Evolutionary conservation across 2,888 invertebrate genomes (phyloP).

Genomic region (Polydesmus complanatus): DNA sequence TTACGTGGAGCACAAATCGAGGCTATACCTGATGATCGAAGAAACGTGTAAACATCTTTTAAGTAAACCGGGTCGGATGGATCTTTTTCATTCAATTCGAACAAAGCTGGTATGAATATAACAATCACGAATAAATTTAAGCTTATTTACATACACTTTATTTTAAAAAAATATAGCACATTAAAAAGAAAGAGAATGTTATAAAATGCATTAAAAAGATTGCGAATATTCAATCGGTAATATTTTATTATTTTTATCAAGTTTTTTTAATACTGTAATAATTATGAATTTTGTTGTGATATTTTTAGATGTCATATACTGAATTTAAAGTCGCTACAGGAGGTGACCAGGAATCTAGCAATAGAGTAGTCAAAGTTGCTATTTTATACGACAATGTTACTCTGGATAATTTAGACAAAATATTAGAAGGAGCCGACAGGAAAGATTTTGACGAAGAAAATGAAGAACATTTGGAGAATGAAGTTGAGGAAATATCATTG

Average conservation of each 20-base stretch:
- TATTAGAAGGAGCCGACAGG: conserved; percentile 27
- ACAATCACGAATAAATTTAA: too few relatives aligned
- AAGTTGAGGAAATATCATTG: too few relatives aligned
- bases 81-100: neutral
- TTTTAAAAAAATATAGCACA: neutral
- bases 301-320: neutral
- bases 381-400: conserved; percentile 41
- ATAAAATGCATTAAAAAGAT: neutral
- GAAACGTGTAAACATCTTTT: conserved; percentile 42
- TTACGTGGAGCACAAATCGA: conserved; percentile 42
- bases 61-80: conserved; percentile 35
- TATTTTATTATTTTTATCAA: too few relatives aligned
- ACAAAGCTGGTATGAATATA: too few relatives aligned
- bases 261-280: neutral
- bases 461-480: conserved; percentile 33
- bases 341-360: neutral
- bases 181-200: neutral
- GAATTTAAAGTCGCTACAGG: neutral
- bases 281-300: neutral
- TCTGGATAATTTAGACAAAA: conserved; percentile 40
- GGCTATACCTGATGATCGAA: conserved; percentile 40
- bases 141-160: too few relatives aligned
- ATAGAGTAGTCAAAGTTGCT: neutral
- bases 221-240: neutral
- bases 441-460: conserved; percentile 35